phyloP scores from a whole-genome alignment of 2,888 invertebrate species.

The Endotricha flammealis region DNA sequence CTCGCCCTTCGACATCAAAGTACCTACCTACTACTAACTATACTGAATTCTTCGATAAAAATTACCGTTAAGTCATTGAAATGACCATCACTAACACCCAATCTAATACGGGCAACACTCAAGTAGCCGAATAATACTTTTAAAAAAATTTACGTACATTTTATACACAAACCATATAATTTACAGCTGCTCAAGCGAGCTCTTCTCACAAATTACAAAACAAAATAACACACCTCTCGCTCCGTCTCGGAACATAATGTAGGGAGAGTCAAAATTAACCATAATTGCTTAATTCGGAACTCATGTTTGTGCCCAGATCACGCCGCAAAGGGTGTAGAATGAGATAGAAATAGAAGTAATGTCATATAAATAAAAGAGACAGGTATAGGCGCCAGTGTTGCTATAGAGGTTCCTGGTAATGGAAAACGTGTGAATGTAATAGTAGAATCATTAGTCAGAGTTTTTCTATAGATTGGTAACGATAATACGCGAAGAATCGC shows the following conservation, averaged over 20 bases:
- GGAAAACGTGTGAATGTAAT: conserved; percentile 64
- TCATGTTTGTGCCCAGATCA: conserved; percentile 56
- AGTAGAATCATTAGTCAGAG: conserved; percentile 54
- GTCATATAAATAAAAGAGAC: conserved; percentile 34
- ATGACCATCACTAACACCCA: conserved; percentile 14
- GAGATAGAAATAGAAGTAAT: conserved; percentile 33
- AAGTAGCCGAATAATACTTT: conserved; percentile 43
- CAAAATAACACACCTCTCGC: conserved; percentile 74
- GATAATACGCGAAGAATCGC: conserved; percentile 35
- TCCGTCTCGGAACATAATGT: conserved; percentile 62
- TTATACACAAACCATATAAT: conserved; percentile 52
- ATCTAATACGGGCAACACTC: conserved; percentile 28
- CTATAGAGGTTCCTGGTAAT: conserved; percentile 60
- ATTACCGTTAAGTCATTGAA: conserved; percentile 2
- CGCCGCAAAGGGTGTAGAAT: conserved; percentile 43
- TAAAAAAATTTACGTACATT: conserved; percentile 48
- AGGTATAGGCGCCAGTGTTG: conserved; percentile 27
- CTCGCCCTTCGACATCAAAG: too few relatives aligned
- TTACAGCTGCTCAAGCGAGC: conserved; percentile 74
- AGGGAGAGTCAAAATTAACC: conserved; percentile 74
- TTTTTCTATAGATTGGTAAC: conserved; percentile 53
- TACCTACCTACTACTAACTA: too few relatives aligned
- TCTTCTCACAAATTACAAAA: conserved; percentile 76
- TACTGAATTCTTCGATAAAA: background rate
- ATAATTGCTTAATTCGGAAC: conserved; percentile 77